Evolutionary conservation across 2,797 vertebrate genomes (phyloP), one percentile per base, ranked within the genome.

Genomic region (Acanthurus leucopareius): DNA sequence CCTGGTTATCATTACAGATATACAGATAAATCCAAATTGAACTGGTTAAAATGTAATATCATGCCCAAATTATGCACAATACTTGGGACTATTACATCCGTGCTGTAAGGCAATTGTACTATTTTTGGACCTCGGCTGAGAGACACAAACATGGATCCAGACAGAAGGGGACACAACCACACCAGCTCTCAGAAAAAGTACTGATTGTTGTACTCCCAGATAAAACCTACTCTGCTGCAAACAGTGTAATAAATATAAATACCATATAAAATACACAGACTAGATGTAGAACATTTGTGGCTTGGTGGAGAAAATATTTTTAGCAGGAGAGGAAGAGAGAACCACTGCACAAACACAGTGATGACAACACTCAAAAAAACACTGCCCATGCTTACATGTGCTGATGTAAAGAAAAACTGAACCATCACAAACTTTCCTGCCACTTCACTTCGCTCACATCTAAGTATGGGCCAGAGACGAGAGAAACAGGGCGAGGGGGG

Each of bases 341-440:
- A 80, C 89, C 92, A 94, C 91, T 87, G 90, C 90, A 95, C 91
- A 88, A 92, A 91, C 88, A 94, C 86, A 91, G 88, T 68, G 82
- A 93, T 72, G 77, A 91, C 70, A 85, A 93, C 93, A 95, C 92
- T 86, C 73, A 80, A 65, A 84, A 82, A 70, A 79, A 84, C 67
- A 77, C 72, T 32, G 83, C 77, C 91, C 92, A 90, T 92, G 93
- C 93, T 92, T 92, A 91, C 87, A 94, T 88, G 94, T 93, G 91
- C 73, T 13, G 22, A 61, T 17, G 45, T 42, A 32, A 49, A 77
- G 47, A 44, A 66, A 74, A 35, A 35, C 32, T 35, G 32, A 83
- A 84, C 69, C 65, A 80, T 77, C 68, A 90, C 65, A 84, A 35
- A 63, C 82, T 71, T 62, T 65, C 84, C 71, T 81, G 76, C 79